These are phyloP conservation scores for Charaxes varanes DNA, from an alignment of 1,140 invertebrate genomes.

Conservation along the genomic window DNA sequence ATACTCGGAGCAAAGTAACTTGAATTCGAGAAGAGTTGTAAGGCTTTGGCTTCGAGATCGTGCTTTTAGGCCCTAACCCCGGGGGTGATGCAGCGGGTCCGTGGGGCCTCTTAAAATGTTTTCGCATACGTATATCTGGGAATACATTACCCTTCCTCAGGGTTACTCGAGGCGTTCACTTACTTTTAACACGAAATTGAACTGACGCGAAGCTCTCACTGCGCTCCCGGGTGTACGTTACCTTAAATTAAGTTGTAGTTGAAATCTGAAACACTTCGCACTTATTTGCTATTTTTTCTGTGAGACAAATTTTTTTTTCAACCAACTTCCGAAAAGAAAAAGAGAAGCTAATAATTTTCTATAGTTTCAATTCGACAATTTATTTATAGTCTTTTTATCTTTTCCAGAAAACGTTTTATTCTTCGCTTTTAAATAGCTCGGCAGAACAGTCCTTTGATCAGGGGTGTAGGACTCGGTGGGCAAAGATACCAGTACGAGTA, in stretches of 20 bases:
- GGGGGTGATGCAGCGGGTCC: conserved; percentile 68
- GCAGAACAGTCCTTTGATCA: too few relatives aligned
- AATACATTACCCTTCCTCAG: conserved; percentile 68
- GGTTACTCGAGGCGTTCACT: conserved; percentile 64
- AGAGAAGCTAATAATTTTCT: too few relatives aligned
- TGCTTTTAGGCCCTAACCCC: conserved; percentile 74
- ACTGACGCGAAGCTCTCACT: conserved; percentile 70
- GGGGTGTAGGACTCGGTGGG: too few relatives aligned
- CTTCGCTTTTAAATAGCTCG: too few relatives aligned
- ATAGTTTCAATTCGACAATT: too few relatives aligned
- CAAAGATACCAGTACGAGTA: too few relatives aligned
- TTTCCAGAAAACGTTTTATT: too few relatives aligned
- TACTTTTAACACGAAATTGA: conserved; percentile 71
- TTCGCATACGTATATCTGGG: conserved; percentile 72
- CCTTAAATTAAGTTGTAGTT: conserved; percentile 66
- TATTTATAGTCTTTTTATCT: too few relatives aligned
- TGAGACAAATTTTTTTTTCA: too few relatives aligned
- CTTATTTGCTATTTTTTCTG: not conserved
- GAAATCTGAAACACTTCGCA: conserved; percentile 49
- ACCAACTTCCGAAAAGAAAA: too few relatives aligned
- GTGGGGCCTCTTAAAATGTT: conserved; percentile 71
- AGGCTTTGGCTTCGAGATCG: conserved; percentile 72
- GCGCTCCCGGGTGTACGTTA: conserved; percentile 58
- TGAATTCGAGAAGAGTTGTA: conserved; percentile 74
- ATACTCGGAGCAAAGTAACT: conserved; percentile 67